Conservation (phyloP, 2,113 vertebrate genomes). For the Ondatra zibethicus region DNA sequence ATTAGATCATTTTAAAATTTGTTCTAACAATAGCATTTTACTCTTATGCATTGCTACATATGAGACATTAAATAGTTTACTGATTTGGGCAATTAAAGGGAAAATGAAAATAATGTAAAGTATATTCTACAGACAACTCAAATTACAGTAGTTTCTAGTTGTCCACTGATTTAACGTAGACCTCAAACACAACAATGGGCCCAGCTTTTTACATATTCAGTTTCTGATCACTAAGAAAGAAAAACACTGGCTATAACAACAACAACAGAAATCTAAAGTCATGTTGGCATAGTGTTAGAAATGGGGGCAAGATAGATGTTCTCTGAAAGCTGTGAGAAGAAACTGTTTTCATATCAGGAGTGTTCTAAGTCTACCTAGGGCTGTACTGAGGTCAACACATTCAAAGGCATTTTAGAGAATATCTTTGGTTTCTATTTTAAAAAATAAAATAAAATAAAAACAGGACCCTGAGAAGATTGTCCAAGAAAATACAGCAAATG, state of each 20-base stretch:
- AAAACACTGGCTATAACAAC: not conserved
- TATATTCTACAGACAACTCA: conserved; percentile 42
- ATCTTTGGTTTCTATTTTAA: conserved; percentile 9
- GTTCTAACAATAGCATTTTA: conserved; percentile 14
- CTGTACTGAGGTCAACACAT: not conserved
- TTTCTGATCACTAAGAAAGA: conserved; percentile 38
- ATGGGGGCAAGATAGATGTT: not conserved
- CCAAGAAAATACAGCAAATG: conserved; percentile 43
- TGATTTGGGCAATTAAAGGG: conserved; percentile 45
- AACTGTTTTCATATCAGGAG: not conserved
- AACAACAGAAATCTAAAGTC: conserved; percentile 24
- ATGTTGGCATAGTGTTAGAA: not conserved
- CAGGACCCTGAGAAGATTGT: not conserved
- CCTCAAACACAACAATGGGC: conserved; percentile 43
- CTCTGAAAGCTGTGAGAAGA: not conserved
- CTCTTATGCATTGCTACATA: conserved; percentile 22
- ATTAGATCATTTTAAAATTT: conserved; percentile 46
- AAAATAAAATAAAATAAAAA: not conserved
- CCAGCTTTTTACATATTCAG: conserved; percentile 33
- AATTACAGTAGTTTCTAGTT: conserved; percentile 51
- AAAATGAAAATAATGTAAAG: conserved; percentile 49
- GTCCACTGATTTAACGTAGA: conserved; percentile 54
- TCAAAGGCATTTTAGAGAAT: conserved; percentile 1
- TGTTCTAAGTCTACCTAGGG: not conserved
- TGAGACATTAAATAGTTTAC: not conserved